Conservation (phyloP, 2,797 vertebrate species). For the Paramormyrops hopkinsi region DNA sequence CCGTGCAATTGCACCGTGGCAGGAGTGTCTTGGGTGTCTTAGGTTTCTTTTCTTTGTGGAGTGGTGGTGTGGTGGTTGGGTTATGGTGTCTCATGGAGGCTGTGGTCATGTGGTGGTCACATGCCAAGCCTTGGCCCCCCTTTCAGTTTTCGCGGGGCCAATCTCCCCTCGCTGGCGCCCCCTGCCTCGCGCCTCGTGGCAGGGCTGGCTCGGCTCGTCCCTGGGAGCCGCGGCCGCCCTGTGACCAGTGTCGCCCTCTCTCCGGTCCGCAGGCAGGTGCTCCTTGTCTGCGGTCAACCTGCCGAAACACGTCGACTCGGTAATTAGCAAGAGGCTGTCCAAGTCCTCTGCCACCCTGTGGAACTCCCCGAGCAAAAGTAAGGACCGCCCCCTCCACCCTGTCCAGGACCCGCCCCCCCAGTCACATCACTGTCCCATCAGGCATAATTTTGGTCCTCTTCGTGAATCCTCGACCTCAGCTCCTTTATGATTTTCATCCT, state of each 20-base stretch:
- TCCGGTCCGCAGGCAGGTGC: constrained; percentile 92
- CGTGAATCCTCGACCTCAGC: constrained; percentile 40
- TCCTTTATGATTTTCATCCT: constrained; percentile 24
- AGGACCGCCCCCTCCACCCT: constrained; percentile 53
- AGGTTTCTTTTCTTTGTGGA: background rate
- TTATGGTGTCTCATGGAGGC: background rate
- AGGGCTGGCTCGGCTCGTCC: background rate
- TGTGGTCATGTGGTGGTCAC: background rate
- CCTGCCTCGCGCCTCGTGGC: background rate
- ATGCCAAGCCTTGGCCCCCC: background rate
- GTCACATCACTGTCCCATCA: constrained; percentile 2
- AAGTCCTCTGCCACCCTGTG: constrained; percentile 98
- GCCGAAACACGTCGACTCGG: constrained; percentile 98
- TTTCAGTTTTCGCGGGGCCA: background rate
- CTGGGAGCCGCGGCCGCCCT: background rate
- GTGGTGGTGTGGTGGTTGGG: background rate
- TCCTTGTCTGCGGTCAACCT: constrained; percentile 97
- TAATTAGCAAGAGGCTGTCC: constrained; percentile 99
- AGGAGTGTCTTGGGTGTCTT: background rate
- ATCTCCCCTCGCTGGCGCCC: background rate
- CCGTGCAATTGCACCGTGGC: background rate
- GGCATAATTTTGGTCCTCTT: background rate
- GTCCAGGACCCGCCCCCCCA: constrained; percentile 5
- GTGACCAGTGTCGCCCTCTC: constrained; percentile 59
- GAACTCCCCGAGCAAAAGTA: constrained; percentile 99